Evolutionary conservation across 2,888 invertebrate genomes (phyloP).

Genomic region (Ichneumoninae sp.): DNA sequence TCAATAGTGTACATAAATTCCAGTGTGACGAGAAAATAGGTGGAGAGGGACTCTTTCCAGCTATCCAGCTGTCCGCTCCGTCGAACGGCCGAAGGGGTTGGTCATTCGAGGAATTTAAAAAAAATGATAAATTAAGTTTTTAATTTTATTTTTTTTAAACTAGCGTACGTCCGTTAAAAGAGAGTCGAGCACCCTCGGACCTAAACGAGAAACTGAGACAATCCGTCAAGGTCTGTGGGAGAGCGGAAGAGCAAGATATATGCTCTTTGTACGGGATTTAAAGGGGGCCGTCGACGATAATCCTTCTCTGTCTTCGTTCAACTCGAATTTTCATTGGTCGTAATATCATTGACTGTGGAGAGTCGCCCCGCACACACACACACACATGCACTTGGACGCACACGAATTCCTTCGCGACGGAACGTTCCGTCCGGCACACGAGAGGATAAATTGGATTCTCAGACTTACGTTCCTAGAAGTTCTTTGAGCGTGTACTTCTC

Average conservation of each 20-base stretch:
- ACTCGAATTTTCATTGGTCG: constrained; percentile 18
- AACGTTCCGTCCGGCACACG: neutral
- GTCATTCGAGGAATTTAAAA: neutral
- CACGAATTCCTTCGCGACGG: neutral
- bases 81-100: neutral
- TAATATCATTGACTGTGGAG: constrained; percentile 1
- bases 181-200: neutral
- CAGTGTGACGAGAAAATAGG: neutral
- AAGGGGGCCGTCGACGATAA: constrained; percentile 26
- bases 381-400: neutral
- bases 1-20: neutral
- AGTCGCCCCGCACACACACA: neutral
- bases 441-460: neutral
- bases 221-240: neutral
- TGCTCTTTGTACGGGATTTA: constrained; percentile 6
- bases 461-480: constrained; percentile 93
- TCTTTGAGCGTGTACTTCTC: constrained; percentile 96
- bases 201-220: neutral
- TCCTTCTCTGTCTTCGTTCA: constrained; percentile 15
- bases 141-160: neutral
- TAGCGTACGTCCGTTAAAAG: neutral
- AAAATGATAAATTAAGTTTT: neutral
- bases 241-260: constrained; percentile 10
- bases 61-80: constrained; percentile 11
- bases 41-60: neutral